Evolutionary conservation across 2,113 vertebrate species (phyloP).

Genomic region (Daphoenositta chrysoptera): DNA sequence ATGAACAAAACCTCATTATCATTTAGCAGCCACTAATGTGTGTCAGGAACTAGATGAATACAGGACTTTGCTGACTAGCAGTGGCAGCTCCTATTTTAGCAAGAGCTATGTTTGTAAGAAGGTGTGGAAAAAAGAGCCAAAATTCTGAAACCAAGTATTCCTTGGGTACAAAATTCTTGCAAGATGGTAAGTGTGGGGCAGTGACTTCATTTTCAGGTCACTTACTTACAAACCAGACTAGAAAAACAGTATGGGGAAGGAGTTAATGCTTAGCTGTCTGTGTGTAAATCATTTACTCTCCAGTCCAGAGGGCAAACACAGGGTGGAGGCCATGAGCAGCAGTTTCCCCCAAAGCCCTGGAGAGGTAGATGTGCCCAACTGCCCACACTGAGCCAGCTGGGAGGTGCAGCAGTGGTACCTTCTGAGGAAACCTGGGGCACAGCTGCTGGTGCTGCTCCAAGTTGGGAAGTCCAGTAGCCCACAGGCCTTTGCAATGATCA

Average conservation of each 20-base stretch:
- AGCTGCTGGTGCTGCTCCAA: not conserved
- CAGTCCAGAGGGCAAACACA: not conserved
- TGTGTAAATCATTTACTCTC: not conserved
- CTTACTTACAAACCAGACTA: not conserved
- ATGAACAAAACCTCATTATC: conserved; percentile 29
- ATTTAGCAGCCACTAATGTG: not conserved
- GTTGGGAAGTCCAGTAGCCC: not conserved
- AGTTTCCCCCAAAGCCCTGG: not conserved
- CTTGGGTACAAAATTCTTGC: not conserved
- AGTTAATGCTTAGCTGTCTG: not conserved
- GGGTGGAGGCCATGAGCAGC: not conserved
- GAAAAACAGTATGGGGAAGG: not conserved
- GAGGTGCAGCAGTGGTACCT: not conserved
- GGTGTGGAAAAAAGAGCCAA: not conserved
- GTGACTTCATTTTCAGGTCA: not conserved
- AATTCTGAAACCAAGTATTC: not conserved
- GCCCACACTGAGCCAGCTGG: not conserved
- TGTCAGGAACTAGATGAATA: not conserved
- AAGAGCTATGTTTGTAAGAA: not conserved
- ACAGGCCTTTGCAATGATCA: not conserved
- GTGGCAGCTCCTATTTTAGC: not conserved
- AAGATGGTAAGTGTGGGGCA: not conserved
- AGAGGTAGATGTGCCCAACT: not conserved
- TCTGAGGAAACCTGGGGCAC: not conserved
- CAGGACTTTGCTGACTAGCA: not conserved